Percentiles rank a stretch among this genome's conserved stretches.
Conservation (phyloP, 2,888 invertebrate species). For the Operophtera brumata region DNA sequence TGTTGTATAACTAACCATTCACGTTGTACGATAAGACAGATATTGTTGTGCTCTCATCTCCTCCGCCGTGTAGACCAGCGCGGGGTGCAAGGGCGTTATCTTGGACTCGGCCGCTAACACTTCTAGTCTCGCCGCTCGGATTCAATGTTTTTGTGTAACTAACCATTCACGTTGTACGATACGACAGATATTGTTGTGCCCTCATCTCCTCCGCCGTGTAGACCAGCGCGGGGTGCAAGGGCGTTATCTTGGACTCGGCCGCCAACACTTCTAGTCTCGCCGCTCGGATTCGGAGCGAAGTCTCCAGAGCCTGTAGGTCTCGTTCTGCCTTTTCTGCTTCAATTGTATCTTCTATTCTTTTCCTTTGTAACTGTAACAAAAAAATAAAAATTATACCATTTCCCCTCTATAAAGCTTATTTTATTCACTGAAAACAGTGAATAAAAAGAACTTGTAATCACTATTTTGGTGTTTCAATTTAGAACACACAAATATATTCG, state of each 20-base stretch:
- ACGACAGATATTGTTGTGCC: constrained; percentile 49
- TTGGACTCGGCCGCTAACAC: constrained; percentile 28
- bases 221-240: constrained; percentile 51
- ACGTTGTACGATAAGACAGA: too few relatives aligned
- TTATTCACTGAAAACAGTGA: too few relatives aligned
- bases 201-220: constrained; percentile 49
- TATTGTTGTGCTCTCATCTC: constrained; percentile 45
- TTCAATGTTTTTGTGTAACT: not conserved
- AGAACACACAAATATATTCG: too few relatives aligned
- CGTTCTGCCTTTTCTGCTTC: constrained; percentile 48
- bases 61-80: too few relatives aligned
- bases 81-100: constrained; percentile 37
- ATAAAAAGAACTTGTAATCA: too few relatives aligned
- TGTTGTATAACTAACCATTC: too few relatives aligned
- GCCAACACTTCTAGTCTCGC: constrained; percentile 57
- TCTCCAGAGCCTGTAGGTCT: constrained; percentile 47
- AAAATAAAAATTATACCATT: too few relatives aligned
- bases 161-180: constrained; percentile 1
- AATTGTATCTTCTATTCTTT: constrained; percentile 57
- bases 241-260: constrained; percentile 53
- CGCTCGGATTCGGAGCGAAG: constrained; percentile 53
- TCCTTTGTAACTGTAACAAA: constrained; percentile 58
- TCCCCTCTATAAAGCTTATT: too few relatives aligned
- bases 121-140: too few relatives aligned
- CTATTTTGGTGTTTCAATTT: too few relatives aligned